Percentiles rank a stretch among this genome's conserved stretches.
phyloP scores from a whole-genome alignment of 2,797 vertebrate species.

The Sternarchorhynchus goeldii region DNA sequence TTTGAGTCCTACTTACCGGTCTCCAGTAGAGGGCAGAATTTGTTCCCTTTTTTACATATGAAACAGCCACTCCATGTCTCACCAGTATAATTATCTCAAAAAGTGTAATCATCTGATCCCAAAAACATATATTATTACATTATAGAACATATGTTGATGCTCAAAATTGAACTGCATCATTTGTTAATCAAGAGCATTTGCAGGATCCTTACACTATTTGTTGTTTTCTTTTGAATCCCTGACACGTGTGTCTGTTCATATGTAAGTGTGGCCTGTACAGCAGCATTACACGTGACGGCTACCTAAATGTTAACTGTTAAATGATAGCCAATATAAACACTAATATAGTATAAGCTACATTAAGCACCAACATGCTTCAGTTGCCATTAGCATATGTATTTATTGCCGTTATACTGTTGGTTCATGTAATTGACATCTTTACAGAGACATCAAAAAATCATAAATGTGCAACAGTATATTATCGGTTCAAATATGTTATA shows the following conservation, averaged over 20 bases:
- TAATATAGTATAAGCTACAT: no score
- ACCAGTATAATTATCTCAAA: neutral
- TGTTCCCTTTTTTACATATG: neutral
- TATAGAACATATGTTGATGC: slow-evolving; percentile 1
- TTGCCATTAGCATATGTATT: no score
- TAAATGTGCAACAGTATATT: no score
- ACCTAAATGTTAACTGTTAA: neutral
- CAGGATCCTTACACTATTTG: neutral
- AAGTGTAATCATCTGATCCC: neutral
- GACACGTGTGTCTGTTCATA: neutral
- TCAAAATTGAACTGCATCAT: slow-evolving; percentile 11
- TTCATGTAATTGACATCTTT: no score
- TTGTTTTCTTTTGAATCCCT: slow-evolving; percentile 19
- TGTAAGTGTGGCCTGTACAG: neutral
- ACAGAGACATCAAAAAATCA: no score
- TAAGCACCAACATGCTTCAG: no score
- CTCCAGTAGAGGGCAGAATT: slow-evolving; percentile 53
- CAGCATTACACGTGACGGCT: neutral
- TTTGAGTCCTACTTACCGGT: neutral
- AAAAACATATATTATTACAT: slow-evolving; percentile 1
- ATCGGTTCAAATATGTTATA: no score
- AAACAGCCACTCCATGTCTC: neutral
- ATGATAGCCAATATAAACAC: neutral
- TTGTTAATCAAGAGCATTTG: slow-evolving; percentile 7
- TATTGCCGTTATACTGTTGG: no score